Evolutionary conservation across 2,888 invertebrate genomes (phyloP).

Genomic region (Apocheima hispidaria): DNA sequence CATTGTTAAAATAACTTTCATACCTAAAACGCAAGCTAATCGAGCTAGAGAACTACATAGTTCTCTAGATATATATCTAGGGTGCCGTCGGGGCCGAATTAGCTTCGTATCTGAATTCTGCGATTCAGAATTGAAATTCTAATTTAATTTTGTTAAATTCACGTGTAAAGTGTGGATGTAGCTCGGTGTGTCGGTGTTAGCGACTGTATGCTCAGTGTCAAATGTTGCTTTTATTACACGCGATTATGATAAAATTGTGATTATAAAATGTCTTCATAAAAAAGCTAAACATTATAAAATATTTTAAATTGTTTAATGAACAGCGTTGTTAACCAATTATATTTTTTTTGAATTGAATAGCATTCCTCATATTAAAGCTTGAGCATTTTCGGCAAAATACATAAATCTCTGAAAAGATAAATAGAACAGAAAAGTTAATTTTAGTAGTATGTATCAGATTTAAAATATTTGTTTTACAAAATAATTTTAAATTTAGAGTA

Average conservation of each 20-base stretch:
- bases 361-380: no score
- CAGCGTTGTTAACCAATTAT: no score
- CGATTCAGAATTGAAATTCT: conserved; percentile 55
- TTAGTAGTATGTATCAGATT: no score
- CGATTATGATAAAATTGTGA: neutral
- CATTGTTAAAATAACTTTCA: neutral
- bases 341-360: no score
- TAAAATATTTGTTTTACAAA: no score
- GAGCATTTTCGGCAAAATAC: no score
- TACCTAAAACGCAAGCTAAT: conserved; percentile 1
- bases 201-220: neutral
- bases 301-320: no score
- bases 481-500: no score
- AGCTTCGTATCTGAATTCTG: conserved; percentile 47
- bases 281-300: no score
- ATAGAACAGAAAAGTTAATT: no score
- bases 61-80: conserved; percentile 24
- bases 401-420: no score
- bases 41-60: conserved; percentile 13
- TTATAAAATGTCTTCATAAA: no score
- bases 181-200: conserved; percentile 9
- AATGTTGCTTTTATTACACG: conserved; percentile 13
- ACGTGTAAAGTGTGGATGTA: conserved; percentile 15
- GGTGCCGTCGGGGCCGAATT: conserved; percentile 46
- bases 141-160: conserved; percentile 57